phyloP scores from a whole-genome alignment of 2,888 invertebrate genomes.

The Tiphia femorata region DNA sequence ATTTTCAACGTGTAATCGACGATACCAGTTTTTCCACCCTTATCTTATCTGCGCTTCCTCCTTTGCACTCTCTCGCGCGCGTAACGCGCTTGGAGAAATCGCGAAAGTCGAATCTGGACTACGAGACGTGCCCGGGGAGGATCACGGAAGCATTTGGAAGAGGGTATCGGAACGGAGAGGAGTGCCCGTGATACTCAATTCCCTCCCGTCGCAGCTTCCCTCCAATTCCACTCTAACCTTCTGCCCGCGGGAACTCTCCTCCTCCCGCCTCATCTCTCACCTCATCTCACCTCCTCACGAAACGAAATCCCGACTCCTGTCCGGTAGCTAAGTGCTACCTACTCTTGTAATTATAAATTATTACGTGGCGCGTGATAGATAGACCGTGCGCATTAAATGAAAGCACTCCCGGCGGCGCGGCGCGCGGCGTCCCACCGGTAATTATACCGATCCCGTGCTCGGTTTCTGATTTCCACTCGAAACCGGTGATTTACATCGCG shows the following conservation, averaged over 20 bases:
- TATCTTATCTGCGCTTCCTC: no score
- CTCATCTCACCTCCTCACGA: conserved; percentile 3
- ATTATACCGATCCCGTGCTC: conserved; percentile 50
- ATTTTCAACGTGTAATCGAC: no score
- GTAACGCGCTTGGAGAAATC: no score
- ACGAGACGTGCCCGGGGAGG: no score
- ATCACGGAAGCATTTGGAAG: conserved; percentile 6
- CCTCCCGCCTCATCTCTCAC: not conserved
- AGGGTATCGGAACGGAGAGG: conserved; percentile 8
- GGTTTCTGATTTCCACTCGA: conserved; percentile 43
- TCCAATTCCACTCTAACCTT: no score
- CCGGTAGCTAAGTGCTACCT: conserved; percentile 52
- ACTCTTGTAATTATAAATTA: conserved; percentile 57
- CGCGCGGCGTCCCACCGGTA: conserved; percentile 44
- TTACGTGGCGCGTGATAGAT: conserved; percentile 54
- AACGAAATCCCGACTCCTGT: conserved; percentile 41
- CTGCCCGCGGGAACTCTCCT: no score
- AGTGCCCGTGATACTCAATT: no score
- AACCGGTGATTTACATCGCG: conserved; percentile 41
- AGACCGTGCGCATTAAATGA: conserved; percentile 51
- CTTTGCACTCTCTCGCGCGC: no score
- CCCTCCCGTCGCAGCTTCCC: no score
- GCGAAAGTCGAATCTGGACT: no score
- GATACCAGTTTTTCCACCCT: no score
- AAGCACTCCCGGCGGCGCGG: conserved; percentile 42